phyloP scores from a whole-genome alignment of 2,113 vertebrate genomes.

The Sula dactylatra region DNA sequence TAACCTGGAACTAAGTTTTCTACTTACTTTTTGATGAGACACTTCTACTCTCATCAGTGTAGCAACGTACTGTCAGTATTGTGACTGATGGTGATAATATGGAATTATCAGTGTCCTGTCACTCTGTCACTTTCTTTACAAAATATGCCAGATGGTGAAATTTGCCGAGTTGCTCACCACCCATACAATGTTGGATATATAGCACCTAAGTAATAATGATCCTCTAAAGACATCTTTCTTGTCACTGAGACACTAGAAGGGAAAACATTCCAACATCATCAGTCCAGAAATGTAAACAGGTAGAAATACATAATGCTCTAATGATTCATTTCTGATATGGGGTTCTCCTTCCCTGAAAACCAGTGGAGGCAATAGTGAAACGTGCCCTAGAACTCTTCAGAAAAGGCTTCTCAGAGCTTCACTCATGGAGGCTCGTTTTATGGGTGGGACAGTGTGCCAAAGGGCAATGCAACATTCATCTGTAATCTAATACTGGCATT shows the following conservation, averaged over 20 bases:
- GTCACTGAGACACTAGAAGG: not conserved
- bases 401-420: not conserved
- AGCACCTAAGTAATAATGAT: not conserved
- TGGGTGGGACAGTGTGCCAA: not conserved
- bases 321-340: not conserved
- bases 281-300: not conserved
- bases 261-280: not conserved
- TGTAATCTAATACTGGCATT: not conserved
- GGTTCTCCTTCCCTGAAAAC: not conserved
- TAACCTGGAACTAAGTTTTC: not conserved
- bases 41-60: not conserved
- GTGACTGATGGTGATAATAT: not conserved
- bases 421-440: not conserved
- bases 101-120: not conserved
- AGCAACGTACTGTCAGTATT: accelerated
- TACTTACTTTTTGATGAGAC: not conserved
- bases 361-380: not conserved
- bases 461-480: not conserved
- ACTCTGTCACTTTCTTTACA: not conserved
- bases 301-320: not conserved
- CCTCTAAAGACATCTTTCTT: not conserved
- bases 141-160: not conserved
- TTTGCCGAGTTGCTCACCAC: not conserved
- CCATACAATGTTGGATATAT: not conserved
- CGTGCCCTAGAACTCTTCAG: not conserved